phyloP scores from a whole-genome alignment of 2,888 invertebrate genomes.

The Candidula unifasciata region DNA sequence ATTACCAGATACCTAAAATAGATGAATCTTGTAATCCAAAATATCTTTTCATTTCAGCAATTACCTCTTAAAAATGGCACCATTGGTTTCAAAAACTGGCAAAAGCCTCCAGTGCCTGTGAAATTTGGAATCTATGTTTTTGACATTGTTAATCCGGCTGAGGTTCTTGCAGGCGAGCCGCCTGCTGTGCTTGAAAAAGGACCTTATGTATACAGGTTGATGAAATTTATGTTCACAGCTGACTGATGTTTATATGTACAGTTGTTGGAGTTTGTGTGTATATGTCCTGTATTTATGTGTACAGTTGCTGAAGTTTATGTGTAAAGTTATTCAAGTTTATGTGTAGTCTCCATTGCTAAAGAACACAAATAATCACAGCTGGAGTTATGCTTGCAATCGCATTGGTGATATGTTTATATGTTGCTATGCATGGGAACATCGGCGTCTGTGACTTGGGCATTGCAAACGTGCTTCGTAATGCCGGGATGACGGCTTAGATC shows the following conservation, averaged over 20 bases:
- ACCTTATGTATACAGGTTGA: slow-evolving; percentile 72
- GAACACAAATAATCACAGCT: too few relatives aligned
- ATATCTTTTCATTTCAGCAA: slow-evolving; percentile 22
- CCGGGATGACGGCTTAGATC: too few relatives aligned
- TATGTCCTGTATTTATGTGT: neutral
- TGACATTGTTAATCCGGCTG: slow-evolving; percentile 67
- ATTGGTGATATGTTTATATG: too few relatives aligned
- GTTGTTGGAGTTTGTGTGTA: neutral
- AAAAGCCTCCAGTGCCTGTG: slow-evolving; percentile 80
- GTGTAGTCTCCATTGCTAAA: too few relatives aligned
- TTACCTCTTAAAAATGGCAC: slow-evolving; percentile 35
- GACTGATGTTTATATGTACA: neutral
- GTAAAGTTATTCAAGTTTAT: neutral
- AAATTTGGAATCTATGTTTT: slow-evolving; percentile 70
- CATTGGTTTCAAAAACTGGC: slow-evolving; percentile 84
- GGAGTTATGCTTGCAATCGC: too few relatives aligned
- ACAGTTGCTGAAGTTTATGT: neutral
- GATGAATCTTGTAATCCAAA: too few relatives aligned
- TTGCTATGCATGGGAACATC: too few relatives aligned
- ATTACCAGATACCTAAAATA: too few relatives aligned
- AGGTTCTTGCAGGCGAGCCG: slow-evolving; percentile 55
- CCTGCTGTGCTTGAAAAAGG: slow-evolving; percentile 58
- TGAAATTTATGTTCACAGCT: neutral
- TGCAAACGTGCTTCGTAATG: too few relatives aligned
- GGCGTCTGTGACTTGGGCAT: too few relatives aligned